Evolutionary conservation across 1,140 invertebrate genomes (phyloP).

Genomic region (Aporrectodea caliginosa): DNA sequence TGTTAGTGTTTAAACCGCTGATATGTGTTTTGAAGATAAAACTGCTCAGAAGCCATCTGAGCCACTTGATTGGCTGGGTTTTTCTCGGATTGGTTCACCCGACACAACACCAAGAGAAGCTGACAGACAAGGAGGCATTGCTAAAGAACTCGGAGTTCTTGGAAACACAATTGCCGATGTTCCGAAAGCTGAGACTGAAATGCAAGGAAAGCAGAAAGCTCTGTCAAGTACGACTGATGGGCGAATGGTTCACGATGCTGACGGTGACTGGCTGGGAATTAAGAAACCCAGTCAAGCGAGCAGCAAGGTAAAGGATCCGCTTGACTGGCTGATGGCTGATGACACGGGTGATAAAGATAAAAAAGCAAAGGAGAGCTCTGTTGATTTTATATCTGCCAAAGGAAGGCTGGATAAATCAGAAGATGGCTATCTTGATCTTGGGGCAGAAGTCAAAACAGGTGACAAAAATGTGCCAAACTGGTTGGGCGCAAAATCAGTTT

Average conservation of each 20-base stretch:
- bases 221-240: neutral
- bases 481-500: too few relatives aligned
- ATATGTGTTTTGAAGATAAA: too few relatives aligned
- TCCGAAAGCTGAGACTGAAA: too few relatives aligned
- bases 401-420: neutral
- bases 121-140: neutral
- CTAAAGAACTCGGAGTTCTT: neutral
- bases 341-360: neutral
- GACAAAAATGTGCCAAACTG: neutral
- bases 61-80: conserved; percentile 29
- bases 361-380: neutral
- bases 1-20: too few relatives aligned
- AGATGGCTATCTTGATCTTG: neutral
- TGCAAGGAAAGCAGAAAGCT: too few relatives aligned
- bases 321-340: neutral
- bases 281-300: neutral
- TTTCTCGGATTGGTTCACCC: conserved; percentile 23
- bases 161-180: neutral
- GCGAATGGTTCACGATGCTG: neutral
- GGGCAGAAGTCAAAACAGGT: neutral
- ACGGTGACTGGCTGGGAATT: neutral
- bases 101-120: conserved; percentile 8
- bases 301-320: neutral
- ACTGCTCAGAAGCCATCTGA: neutral
- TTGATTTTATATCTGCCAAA: neutral